A percentile compares a stretch with the other conserved stretches of the same genome.
Evolutionary conservation across 2,113 vertebrate genomes (phyloP).

Genomic region (Arizona elegans): DNA sequence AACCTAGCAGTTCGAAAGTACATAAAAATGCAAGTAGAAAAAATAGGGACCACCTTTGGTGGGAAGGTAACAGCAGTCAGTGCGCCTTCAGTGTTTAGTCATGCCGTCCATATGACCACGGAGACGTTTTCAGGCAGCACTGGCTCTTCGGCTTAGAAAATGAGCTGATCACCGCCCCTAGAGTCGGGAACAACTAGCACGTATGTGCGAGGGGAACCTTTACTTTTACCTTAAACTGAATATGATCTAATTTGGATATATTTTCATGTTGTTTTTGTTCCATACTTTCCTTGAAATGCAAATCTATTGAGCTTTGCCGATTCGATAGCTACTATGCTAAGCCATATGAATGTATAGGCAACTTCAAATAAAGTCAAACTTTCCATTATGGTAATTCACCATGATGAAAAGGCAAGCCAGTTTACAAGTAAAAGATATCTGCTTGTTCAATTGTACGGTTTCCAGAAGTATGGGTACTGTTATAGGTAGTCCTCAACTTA

Average conservation of each 20-base stretch:
- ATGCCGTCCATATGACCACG: too few species aligned
- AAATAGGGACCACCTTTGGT: too few species aligned
- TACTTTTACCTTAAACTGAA: neutral
- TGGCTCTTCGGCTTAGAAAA: too few species aligned
- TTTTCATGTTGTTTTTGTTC: neutral
- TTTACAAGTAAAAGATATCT: neutral
- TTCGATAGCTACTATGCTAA: neutral
- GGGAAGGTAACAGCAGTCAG: too few species aligned
- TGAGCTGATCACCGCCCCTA: too few species aligned
- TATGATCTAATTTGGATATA: constrained; percentile 24
- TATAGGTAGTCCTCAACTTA: neutral
- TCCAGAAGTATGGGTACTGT: neutral
- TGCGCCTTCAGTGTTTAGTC: too few species aligned
- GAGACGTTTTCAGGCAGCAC: too few species aligned
- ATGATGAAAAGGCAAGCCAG: neutral
- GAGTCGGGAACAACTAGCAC: too few species aligned
- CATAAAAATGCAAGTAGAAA: too few species aligned
- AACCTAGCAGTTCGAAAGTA: too few species aligned
- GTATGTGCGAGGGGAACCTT: too few species aligned
- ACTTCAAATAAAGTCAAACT: neutral
- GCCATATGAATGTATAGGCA: neutral
- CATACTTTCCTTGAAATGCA: constrained; percentile 10
- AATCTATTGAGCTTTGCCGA: neutral
- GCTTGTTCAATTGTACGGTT: neutral
- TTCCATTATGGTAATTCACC: neutral